phyloP scores from a whole-genome alignment of 1,140 invertebrate genomes.

The Formica selysi region DNA sequence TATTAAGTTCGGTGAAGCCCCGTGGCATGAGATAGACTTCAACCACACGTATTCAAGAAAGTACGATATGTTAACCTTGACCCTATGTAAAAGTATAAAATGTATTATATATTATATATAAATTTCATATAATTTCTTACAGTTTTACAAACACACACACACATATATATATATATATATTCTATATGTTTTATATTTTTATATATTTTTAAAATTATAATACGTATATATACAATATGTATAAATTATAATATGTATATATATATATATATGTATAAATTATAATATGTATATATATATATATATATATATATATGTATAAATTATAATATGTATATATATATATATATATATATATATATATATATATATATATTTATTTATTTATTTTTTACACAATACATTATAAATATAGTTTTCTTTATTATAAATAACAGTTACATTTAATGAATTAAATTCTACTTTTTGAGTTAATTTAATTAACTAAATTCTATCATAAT shows the following conservation, averaged over 20 bases:
- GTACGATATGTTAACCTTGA: neutral
- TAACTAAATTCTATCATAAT: neutral
- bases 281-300: too few species aligned
- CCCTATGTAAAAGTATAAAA: neutral
- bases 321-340: too few species aligned
- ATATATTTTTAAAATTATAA: neutral
- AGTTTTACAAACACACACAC: neutral
- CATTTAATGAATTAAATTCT: neutral
- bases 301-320: too few species aligned
- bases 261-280: too few species aligned
- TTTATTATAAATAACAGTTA: neutral
- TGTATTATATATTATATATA: neutral
- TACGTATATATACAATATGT: neutral
- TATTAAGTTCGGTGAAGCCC: neutral
- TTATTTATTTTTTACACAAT: neutral
- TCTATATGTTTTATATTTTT: neutral
- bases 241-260: too few species aligned
- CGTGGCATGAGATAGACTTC: slow-evolving; percentile 2
- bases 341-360: too few species aligned
- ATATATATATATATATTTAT: too few species aligned
- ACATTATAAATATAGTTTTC: too few species aligned
- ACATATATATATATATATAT: neutral
- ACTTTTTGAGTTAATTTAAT: neutral
- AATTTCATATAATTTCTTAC: neutral
- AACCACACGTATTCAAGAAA: neutral